Evolutionary conservation across 2,797 vertebrate genomes (phyloP).

Genomic region (Corythornis leucogaster): DNA sequence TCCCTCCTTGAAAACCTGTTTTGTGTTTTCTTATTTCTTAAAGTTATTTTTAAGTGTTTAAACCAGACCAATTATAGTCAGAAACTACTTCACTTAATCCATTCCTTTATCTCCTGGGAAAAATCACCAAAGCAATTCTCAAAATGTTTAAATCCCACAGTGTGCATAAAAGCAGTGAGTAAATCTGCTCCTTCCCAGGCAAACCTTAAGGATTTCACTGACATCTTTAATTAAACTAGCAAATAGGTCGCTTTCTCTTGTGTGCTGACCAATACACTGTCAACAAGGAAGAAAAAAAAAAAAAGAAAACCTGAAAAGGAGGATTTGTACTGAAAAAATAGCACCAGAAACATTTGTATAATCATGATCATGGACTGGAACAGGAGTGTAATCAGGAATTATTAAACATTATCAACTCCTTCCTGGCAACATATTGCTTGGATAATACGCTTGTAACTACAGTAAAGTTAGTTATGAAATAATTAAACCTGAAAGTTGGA

Average conservation of each 20-base stretch:
- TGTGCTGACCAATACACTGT: slow-evolving; percentile 55
- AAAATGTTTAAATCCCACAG: slow-evolving; percentile 69
- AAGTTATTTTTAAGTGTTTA: slow-evolving; percentile 73
- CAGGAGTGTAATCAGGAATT: slow-evolving; percentile 56
- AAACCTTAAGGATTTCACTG: slow-evolving; percentile 64
- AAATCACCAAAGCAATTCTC: slow-evolving; percentile 70
- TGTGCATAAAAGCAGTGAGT: slow-evolving; percentile 64
- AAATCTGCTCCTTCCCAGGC: slow-evolving; percentile 69
- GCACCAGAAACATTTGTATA: slow-evolving; percentile 66
- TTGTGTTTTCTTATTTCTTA: slow-evolving; percentile 63
- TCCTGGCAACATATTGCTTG: slow-evolving; percentile 48
- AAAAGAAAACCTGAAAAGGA: slow-evolving; percentile 15
- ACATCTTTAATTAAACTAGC: slow-evolving; percentile 75
- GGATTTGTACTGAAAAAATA: slow-evolving; percentile 63
- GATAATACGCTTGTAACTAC: slow-evolving; percentile 18
- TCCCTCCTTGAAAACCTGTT: slow-evolving; percentile 55
- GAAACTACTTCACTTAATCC: slow-evolving; percentile 71
- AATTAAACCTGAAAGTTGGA: slow-evolving; percentile 27
- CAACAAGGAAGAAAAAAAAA: slow-evolving; percentile 40
- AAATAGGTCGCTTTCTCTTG: slow-evolving; percentile 64
- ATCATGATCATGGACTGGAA: slow-evolving; percentile 63
- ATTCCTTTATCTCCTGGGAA: slow-evolving; percentile 68
- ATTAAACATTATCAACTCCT: slow-evolving; percentile 56
- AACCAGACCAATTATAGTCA: slow-evolving; percentile 70
- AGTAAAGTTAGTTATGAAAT: slow-evolving; percentile 46